Evolutionary conservation across 2,888 invertebrate genomes (phyloP).

Genomic region (Oxyteleia sp.): DNA sequence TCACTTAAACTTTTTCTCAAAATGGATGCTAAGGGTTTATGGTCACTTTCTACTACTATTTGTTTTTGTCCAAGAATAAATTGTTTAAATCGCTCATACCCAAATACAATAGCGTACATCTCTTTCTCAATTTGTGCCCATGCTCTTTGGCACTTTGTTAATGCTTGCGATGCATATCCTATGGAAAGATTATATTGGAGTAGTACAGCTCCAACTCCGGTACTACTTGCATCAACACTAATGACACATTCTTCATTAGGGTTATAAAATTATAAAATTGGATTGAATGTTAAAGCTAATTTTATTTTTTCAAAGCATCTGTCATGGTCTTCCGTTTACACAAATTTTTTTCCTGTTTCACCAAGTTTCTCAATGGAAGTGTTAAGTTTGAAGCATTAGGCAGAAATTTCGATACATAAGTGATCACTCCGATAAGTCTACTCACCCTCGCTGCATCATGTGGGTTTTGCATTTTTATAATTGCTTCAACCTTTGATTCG

Average conservation of each 20-base stretch:
- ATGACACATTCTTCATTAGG: conserved; percentile 40
- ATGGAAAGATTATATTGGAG: conserved; percentile 81
- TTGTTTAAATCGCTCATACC: conserved; percentile 70
- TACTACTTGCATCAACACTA: conserved; percentile 75
- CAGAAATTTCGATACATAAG: neutral
- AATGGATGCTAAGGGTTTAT: conserved; percentile 69
- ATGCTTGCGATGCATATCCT: conserved; percentile 75
- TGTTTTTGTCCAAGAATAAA: conserved; percentile 69
- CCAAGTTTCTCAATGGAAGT: neutral
- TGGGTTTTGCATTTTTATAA: conserved; percentile 19
- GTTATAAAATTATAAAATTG: conserved; percentile 9
- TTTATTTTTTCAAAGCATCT: neutral
- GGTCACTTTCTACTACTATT: conserved; percentile 54
- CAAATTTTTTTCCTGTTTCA: conserved; percentile 2
- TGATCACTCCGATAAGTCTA: conserved; percentile 9
- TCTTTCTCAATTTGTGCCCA: conserved; percentile 75
- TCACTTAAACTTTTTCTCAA: conserved; percentile 19
- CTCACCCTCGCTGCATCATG: neutral
- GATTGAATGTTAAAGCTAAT: neutral
- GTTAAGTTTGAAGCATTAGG: neutral
- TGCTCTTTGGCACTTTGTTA: conserved; percentile 57
- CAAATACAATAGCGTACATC: conserved; percentile 70
- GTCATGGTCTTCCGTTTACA: neutral
- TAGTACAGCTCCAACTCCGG: conserved; percentile 80
- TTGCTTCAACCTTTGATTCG: conserved; percentile 19